Evolutionary conservation across 2,888 invertebrate genomes (phyloP), one percentile per base, ranked within the genome.

Genomic region (Branchipolynoe longqiensis): DNA sequence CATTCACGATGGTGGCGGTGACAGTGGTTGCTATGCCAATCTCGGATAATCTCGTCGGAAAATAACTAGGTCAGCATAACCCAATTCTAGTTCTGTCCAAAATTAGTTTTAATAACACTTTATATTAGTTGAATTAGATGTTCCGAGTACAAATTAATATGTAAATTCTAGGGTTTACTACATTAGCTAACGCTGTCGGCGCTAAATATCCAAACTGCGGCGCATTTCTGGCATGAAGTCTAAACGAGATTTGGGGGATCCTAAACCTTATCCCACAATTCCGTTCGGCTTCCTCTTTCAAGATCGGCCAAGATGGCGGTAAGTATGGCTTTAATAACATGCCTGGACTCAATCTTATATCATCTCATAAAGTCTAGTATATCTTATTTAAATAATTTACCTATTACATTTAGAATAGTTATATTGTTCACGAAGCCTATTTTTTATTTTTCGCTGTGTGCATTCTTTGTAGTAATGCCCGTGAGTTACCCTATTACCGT

Each of bases 261-360:
- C 48, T 6, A 14, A 1, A 48, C 54, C 28, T 78, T 25, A 3
- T 14, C 83, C 83, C 62, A 59, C 78, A 86, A 81, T 48, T 40
- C 82, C 28, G 22, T 28, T 38, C n/a, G 18, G 88, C 90, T 90
- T 90, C 90, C 91, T 91, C 90, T 91, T 90, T 88, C 89, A 73
- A 64, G 84, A 86, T 87, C 78, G 62, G 85, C 82, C 90, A 89
- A 88, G 90, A 91, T 91, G 91, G 91, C 90, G 91, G 91, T 91
- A 83, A 81, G 91, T 90, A 40, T 62, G n/a, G n/a, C 41, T 25
- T 25, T 3, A 18, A 28, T 8, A 78, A 78, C 78, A 78, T 78
- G 78, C 78, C 78, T 78, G 4, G 14, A 48, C 14, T 41, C 12
- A 48, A 78, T 78, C 78, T 78, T 8, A 25, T 28, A 6, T 54